Base-by-base conservation (phyloP, 1,140 invertebrate genomes). In the Drosophila oshimai region DNA sequence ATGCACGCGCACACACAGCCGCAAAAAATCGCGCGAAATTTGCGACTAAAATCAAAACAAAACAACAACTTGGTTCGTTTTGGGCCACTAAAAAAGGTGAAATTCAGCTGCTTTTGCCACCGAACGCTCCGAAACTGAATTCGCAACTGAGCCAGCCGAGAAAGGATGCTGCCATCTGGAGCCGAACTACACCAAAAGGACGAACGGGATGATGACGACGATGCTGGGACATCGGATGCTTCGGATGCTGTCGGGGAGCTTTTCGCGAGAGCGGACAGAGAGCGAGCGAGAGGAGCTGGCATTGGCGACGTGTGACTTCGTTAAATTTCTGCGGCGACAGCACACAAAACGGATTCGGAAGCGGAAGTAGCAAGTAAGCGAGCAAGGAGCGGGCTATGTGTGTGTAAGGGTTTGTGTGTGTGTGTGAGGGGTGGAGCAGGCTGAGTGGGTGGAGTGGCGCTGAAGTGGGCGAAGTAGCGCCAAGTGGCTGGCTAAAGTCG, bases 331-430 rank as follows among this genome's bases (percentile, higher is more conserved):
- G 81, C 81, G 81, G 81, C 81, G 81, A 87, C 81, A 87, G 81
- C 81, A 87, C 81, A 87, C 81, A 87, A 87, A 87, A 87, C 81
- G 81, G 81, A 87, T 87, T 87, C 81, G 81, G 81, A 87, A 87
- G 76, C 81, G 81, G 81, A 87, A 87, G 81, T 81, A 87, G 77
- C 81, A 87, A 87, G 81, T 87, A 87, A 87, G 81, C 77, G 83
- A 88, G 79, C 78, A 71, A 81, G 64, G 65, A 46, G 42, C 60
- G 60, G 4, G 13, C 13, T 18, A 7, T 33, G 42, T 28, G 33
- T 10, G 15, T 24, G 0, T n/a, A 4, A 24, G 26, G 36, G 15
- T 22, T 2, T 2, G 7, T 31, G 28, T 12, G 41, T 20, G n/a
- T 17, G 7, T 13, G 18, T 24, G 10, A 4, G 4, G 29, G 18